Base-by-base conservation (phyloP, 2,888 invertebrate genomes). In the Sthenelais limicola region DNA sequence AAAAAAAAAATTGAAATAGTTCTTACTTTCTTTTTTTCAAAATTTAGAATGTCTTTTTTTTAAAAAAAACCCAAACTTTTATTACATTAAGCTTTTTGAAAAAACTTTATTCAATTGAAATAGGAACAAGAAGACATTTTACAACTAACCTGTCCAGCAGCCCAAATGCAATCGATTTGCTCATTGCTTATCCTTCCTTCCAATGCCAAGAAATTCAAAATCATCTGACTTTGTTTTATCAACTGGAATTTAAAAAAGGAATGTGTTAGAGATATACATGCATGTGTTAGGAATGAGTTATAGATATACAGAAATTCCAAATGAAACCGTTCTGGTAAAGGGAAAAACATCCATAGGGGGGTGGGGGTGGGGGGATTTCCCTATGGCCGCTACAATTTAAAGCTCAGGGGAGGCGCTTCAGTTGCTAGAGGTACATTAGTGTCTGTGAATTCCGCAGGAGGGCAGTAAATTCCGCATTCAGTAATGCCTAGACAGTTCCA, bases 141-240 rank as follows among this genome's bases (percentile, higher is more conserved):
- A 3, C 28, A 3, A 26, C 35, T 43, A 77, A 87, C 87, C 87
- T 97, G 97, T 0, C 96, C 95, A 0, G 97, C 95, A 79, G 95
- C 94, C 97, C 97, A 97, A 77, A 97, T 95, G 48, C 94, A 91
- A 85, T 96, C 95, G 80, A 97, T 92, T 81, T 97, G 96, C 73
- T 95, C 95, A 72, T 94, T 93, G 0, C 94, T 94, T 48, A 97
- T 93, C 79, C 94, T 92, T 49, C 94, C 94, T 88, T 97, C 96
- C 88, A 96, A 94, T 0, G 96, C 97, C 76, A 97, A 90, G 87
- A 97, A 96, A 88, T 95, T 96, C 66, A 97, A 89, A 77, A 97
- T 94, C 82, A 96, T 93, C 88, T 97, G 97, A 78, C 96, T 95
- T 87, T 97, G 97, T 86, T 97, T 97, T 76, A 97, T 95, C 18